phyloP scores from a whole-genome alignment of 2,113 vertebrate species.

The Myodes glareolus region DNA sequence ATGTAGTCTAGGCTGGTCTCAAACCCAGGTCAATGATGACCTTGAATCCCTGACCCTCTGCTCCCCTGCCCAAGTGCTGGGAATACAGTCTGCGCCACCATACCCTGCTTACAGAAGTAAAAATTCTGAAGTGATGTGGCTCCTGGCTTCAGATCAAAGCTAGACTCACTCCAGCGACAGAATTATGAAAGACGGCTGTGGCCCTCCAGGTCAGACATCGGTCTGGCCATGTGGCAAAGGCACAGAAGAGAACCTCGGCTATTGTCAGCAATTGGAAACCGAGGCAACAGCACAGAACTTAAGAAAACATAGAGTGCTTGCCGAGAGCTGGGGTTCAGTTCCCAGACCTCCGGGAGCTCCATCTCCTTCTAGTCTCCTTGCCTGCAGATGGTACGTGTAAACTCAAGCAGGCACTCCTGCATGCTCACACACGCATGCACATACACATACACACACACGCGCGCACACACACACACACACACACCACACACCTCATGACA shows the following conservation, averaged over 20 bases:
- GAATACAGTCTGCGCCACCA: neutral
- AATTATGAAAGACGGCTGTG: neutral
- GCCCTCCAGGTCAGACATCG: constrained; percentile 3
- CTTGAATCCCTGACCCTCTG: neutral
- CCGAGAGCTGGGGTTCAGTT: neutral
- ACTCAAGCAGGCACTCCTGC: neutral
- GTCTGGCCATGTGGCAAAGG: neutral
- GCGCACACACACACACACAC: neutral
- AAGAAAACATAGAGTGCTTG: neutral
- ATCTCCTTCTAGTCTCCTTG: neutral
- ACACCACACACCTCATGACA: no score
- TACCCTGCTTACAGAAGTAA: neutral
- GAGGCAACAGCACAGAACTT: neutral
- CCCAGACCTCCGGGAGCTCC: neutral
- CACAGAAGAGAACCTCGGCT: neutral
- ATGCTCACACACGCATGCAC: neutral
- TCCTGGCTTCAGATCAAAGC: constrained; percentile 28
- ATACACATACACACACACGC: no score
- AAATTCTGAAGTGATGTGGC: constrained; percentile 24
- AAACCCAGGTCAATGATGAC: neutral
- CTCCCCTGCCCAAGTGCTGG: no score
- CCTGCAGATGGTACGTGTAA: neutral
- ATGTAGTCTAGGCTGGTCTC: neutral
- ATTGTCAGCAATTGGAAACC: neutral
- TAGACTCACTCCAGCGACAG: neutral